These are phyloP conservation scores for Ophonus ardosiacus DNA, from an alignment of 2,888 invertebrate species.

Conservation along the genomic window DNA sequence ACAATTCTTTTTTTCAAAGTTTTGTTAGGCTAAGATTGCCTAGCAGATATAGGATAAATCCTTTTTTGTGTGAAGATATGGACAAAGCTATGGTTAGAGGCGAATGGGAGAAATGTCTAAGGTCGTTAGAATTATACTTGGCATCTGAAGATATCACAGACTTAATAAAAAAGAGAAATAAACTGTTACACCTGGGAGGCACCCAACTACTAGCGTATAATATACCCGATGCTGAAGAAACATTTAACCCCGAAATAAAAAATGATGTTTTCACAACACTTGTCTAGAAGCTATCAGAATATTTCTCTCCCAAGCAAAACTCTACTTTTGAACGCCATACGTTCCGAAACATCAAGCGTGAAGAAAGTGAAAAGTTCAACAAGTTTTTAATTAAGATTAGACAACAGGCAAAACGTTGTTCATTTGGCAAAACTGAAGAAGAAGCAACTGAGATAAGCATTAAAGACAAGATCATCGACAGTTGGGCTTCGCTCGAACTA, in stretches of 20 bases:
- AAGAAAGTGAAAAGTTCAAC: no score
- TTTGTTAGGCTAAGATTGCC: no score
- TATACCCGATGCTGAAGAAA: slow-evolving; percentile 3
- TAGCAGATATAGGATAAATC: slow-evolving; percentile 63
- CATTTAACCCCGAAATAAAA: not conserved
- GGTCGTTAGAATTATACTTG: slow-evolving; percentile 68
- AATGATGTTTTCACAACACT: slow-evolving; percentile 1
- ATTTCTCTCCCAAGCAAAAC: not conserved
- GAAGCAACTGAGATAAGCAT: no score
- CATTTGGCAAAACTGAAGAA: no score
- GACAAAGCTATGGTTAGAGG: slow-evolving; percentile 67
- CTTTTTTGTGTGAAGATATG: slow-evolving; percentile 66
- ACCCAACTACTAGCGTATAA: slow-evolving; percentile 66
- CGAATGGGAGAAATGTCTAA: slow-evolving; percentile 68
- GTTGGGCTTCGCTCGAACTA: no score
- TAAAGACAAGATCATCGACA: no score
- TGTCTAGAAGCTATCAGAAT: slow-evolving; percentile 35
- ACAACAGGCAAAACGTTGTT: no score
- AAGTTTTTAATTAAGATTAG: no score
- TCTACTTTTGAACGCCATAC: no score
- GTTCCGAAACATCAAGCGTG: no score
- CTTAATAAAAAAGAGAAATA: slow-evolving; percentile 67
- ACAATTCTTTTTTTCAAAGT: no score
- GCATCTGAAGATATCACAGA: slow-evolving; percentile 68
- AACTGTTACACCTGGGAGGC: slow-evolving; percentile 69